Conservation (phyloP, 1,140 invertebrate species). For the Aradophagus sp. region DNA sequence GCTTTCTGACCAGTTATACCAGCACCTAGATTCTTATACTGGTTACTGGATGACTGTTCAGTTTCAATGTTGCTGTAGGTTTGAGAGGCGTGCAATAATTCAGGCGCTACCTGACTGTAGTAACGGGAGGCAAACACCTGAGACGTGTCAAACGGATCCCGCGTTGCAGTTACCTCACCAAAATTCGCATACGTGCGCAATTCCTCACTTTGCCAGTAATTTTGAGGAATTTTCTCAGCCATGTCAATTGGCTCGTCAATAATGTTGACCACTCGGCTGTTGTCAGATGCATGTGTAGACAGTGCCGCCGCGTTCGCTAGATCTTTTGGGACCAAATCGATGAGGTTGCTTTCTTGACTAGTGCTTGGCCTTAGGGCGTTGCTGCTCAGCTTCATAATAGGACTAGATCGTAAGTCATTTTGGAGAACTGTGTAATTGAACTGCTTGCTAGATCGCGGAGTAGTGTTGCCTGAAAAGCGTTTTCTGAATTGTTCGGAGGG, state of each 20-base stretch:
- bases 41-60: slow-evolving; percentile 28
- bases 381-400: slow-evolving; percentile 74
- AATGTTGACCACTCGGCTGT: slow-evolving; percentile 77
- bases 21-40: slow-evolving; percentile 56
- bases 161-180: slow-evolving; percentile 45
- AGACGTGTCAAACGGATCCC: slow-evolving; percentile 80
- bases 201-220: slow-evolving; percentile 65
- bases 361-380: slow-evolving; percentile 67
- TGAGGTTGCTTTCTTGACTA: slow-evolving; percentile 77
- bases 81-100: slow-evolving; percentile 55
- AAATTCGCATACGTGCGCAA: slow-evolving; percentile 70
- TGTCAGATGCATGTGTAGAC: slow-evolving; percentile 35
- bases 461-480: slow-evolving; percentile 72
- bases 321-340: slow-evolving; percentile 79
- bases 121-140: slow-evolving; percentile 70
- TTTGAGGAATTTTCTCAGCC: slow-evolving; percentile 33
- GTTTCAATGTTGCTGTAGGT: slow-evolving; percentile 64
- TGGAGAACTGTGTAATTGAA: slow-evolving; percentile 85
- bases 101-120: slow-evolving; percentile 71
- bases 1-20: slow-evolving; percentile 54
- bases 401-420: slow-evolving; percentile 77
- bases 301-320: slow-evolving; percentile 61
- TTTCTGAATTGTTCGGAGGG: slow-evolving; percentile 64
- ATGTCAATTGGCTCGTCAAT: slow-evolving; percentile 86
- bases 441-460: slow-evolving; percentile 77